A percentile compares a stretch with the other conserved stretches of the same genome.
phyloP scores from a whole-genome alignment of 2,797 vertebrate genomes.

The Acrocephalus scirpaceus region DNA sequence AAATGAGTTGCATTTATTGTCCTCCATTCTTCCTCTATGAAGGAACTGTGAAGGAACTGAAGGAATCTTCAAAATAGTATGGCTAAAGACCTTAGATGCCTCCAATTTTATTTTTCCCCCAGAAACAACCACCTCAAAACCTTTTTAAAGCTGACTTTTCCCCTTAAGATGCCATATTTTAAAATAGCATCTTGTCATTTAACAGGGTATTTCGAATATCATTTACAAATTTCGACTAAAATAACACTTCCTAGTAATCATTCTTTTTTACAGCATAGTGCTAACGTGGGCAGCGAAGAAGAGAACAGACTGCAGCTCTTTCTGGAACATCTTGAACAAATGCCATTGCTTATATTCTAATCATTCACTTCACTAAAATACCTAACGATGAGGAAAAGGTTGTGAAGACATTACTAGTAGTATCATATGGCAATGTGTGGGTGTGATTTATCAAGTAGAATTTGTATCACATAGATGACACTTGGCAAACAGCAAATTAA shows the following conservation, averaged over 20 bases:
- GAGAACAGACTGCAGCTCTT: neutral
- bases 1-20: neutral
- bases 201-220: neutral
- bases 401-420: neutral
- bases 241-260: neutral
- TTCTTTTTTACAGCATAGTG: neutral
- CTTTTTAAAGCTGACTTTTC: neutral
- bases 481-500: neutral
- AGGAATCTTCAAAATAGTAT: neutral
- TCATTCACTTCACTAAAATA: neutral
- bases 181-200: neutral
- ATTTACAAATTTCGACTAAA: slow-evolving; percentile 10
- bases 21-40: neutral
- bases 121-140: neutral
- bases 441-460: neutral
- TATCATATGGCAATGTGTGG: neutral
- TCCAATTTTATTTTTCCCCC: neutral
- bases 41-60: neutral
- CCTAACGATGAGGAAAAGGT: neutral
- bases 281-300: neutral
- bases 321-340: neutral
- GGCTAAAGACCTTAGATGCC: neutral
- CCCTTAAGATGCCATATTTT: neutral
- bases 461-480: neutral
- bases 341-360: slow-evolving; percentile 14